These are phyloP conservation scores for Holothuria scabra DNA, from an alignment of 53 echinoderm and acorn worm species.

Conservation along the genomic window DNA sequence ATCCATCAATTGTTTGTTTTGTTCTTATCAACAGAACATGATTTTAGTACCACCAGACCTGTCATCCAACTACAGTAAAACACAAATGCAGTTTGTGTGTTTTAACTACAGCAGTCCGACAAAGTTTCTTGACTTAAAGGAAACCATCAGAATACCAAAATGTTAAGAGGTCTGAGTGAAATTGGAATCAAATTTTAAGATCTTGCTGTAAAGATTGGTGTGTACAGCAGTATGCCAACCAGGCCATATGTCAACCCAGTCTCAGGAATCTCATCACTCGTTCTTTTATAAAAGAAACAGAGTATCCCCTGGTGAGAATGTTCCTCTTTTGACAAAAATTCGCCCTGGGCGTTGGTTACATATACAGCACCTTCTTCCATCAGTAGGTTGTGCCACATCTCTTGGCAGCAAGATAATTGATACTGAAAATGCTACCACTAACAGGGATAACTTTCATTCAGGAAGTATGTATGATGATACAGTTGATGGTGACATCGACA, in stretches of 20 bases:
- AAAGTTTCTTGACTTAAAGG: too few species aligned
- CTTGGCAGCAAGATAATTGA: background rate
- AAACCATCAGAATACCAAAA: too few species aligned
- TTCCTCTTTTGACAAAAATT: conserved; percentile 56
- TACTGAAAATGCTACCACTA: background rate
- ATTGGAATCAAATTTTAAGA: too few species aligned
- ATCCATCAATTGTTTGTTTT: too few species aligned
- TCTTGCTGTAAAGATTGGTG: too few species aligned
- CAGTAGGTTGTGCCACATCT: background rate
- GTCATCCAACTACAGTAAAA: too few species aligned
- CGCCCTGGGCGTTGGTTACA: conserved; percentile 81
- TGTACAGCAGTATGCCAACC: conserved; percentile 1
- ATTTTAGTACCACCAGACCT: too few species aligned
- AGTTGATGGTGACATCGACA: background rate
- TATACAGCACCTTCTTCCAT: conserved; percentile 61
- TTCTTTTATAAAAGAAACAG: conserved; percentile 28
- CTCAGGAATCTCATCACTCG: conserved; percentile 6
- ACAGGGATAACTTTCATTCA: background rate
- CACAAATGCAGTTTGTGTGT: too few species aligned
- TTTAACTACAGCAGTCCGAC: too few species aligned
- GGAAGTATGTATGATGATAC: too few species aligned
- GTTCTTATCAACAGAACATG: too few species aligned
- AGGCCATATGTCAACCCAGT: conserved; percentile 21
- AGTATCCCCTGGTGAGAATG: conserved; percentile 32
- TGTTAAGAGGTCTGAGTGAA: too few species aligned